Evolutionary conservation across 2,888 invertebrate species (phyloP), one percentile per base, ranked within the genome.

Genomic region (Trilocha varians): DNA sequence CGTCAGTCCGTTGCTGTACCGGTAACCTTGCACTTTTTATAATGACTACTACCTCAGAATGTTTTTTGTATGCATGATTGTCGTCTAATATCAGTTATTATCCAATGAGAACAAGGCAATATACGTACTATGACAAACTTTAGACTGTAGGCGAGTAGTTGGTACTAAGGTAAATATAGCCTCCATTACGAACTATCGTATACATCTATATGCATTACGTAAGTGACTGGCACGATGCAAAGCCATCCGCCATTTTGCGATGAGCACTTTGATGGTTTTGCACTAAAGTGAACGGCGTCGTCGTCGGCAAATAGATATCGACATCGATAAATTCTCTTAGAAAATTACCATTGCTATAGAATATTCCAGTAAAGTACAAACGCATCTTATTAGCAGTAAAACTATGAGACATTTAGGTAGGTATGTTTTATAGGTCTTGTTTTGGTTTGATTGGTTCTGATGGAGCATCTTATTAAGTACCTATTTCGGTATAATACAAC

Each of bases 191-290:
- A 6, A 25, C 25, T 6, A 25, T 11, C 11, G 5, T 25, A 25
- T 25, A 5, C 11, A 25, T 11, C 25, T 60, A 60, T 57, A 53
- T 47, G 56, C 51, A 58, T 78, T 77, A 71, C 69, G 69, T 69
- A 76, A 77, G 57, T 54, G 47, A 47, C 50, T 54, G 58, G 53
- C 55, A 61, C 57, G 62, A 65, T 61, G 63, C 62, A 62, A 65
- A 68, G 57, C 60, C 54, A 64, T 67, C 73, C 76, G 79, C 77
- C 78, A 78, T 80, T 73, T 80, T 80, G 71, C 53, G 74, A 77
- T 67, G 68, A 71, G 57, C 61, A 62, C 59, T 65, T 65, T 68
- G 64, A 68, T 69, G 66, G 65, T 70, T 77, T 72, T 71, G 64
- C 58, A 59, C 57, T 59, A 59, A 72, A 74, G 77, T 78, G 75